These are phyloP conservation scores for Cydia strobilella DNA, from an alignment of 1,140 invertebrate species.

Conservation along the genomic window DNA sequence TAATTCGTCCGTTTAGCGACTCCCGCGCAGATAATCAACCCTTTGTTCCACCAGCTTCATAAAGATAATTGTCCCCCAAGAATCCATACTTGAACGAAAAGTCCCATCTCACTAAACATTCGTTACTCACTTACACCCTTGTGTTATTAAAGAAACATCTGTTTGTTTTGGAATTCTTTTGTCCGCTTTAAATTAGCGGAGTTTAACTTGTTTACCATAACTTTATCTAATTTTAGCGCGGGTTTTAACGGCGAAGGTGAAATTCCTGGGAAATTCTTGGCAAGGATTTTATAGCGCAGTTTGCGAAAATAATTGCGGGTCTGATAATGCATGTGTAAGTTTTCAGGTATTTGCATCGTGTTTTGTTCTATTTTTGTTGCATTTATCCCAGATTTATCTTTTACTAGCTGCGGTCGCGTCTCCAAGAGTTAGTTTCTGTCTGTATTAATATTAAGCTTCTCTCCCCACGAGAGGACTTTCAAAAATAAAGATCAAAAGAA, in stretches of 20 bases:
- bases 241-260: conserved; percentile 2
- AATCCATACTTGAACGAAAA: not conserved
- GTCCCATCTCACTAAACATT: not conserved
- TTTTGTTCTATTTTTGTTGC: not conserved
- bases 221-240: conserved; percentile 13
- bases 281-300: not conserved
- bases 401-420: too few relatives aligned
- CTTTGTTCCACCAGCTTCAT: conserved; percentile 60
- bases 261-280: not conserved
- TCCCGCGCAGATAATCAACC: conserved; percentile 49
- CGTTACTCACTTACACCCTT: not conserved
- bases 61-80: conserved; percentile 50
- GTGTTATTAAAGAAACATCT: not conserved
- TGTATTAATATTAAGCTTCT: too few relatives aligned
- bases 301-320: not conserved
- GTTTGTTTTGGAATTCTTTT: conserved; percentile 17
- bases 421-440: too few relatives aligned
- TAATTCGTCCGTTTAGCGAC: conserved; percentile 56
- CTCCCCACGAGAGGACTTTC: too few relatives aligned
- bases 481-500: too few relatives aligned
- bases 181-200: conserved; percentile 1
- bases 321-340: conserved; percentile 3
- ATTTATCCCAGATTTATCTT: too few relatives aligned
- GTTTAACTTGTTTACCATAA: conserved; percentile 18
- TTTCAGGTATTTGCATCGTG: conserved; percentile 9